Base-by-base conservation (phyloP, 2,888 invertebrate genomes). In the Hyposoter didymator region DNA sequence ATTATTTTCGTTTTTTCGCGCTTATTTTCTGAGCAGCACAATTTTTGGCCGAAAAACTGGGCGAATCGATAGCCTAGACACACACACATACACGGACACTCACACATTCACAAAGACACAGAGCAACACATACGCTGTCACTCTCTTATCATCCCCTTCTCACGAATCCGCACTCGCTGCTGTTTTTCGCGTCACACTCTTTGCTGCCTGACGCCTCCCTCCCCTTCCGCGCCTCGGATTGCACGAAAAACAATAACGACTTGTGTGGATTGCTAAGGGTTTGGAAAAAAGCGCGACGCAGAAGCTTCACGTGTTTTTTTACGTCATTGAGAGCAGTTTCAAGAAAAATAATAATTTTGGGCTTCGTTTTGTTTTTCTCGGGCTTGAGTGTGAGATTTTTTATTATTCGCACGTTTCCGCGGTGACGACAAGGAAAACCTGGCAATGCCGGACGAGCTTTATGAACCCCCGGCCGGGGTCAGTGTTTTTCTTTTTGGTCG, bases 41-140 rank as follows among this genome's bases (percentile, higher is more conserved):
- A 47, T 59, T 14, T 22, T 45, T n/a, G 14, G 55, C 32, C 35
- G 32, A 62, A 62, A 79, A 49, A 47, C 70, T 70, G 62, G 62
- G 64, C 35, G 59, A 79, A 79, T 79, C 79, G 47, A 79, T 70
- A 79, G 35, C 62, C 22, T 43, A 72, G 35, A n/a, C n/a, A 73
- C 67, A 73, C 52, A 52, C 70, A 32, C 76, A n/a, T n/a, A n/a
- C n/a, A n/a, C n/a, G n/a, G n/a, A n/a, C n/a, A n/a, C n/a, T n/a
- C n/a, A 19, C 10, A 64, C 67, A 62, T 28, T 28, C 73, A 59
- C 45, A 59, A n/a, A 47, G 49, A 70, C 59, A 47, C 35, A 10
- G 1, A 4, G 14, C 5, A 28, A 59, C 35, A 35, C 78, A n/a
- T 39, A 39, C 59, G 59, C 66, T 28, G 28, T 17, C 43, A 32